Evolutionary conservation across 2,797 vertebrate species (phyloP), one percentile per base, ranked within the genome.

Genomic region (Eutrigla gurnardus): DNA sequence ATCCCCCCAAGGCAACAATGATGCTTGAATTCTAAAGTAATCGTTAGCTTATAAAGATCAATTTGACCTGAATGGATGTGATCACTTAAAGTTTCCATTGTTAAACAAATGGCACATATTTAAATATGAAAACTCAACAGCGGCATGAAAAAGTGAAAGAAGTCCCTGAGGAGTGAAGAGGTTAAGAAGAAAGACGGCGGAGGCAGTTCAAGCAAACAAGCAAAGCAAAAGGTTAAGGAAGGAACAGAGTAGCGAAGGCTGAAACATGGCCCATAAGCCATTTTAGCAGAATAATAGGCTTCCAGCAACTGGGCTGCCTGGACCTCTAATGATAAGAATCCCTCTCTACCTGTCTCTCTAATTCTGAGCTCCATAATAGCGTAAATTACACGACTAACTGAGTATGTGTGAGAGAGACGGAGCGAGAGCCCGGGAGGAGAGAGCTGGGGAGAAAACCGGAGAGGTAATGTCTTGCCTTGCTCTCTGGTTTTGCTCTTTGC

Each of bases 401-500:
- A 18, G 4, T 65, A 68, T 12, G 5, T 72, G 25, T 35, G 46
- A 14, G 17, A 25, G 54, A 61, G 45, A 63, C 36, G 39, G 9
- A 18, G 12, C 53, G 45, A 66, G 33, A 71, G 55, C 33, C 32
- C 13, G 4, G 49, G 6, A 40, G 2, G 45, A 11, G 17, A 59
- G 63, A 55, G 53, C 35, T 40, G 42, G 33, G 42, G 45, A 72
- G 59, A 54, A 55, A 78, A 73, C 63, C 69, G 65, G 8, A 52
- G 63, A 73, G 65, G 40, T 82, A 72, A 86, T 77, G 75, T 74
- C 68, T 81, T 72, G 50, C 17, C 73, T 61, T 82, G 78, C 61
- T 71, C 81, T 77, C 78, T 77, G 84, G 60, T 72, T 82, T 75
- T 68, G 78, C 78, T 85, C 78, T 86, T 78, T 78, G 78, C 80